A percentile compares a stretch with the other conserved stretches of the same genome.
These are phyloP conservation scores for Nothocercus julius DNA, from an alignment of 2,113 vertebrate genomes.

Conservation along the genomic window DNA sequence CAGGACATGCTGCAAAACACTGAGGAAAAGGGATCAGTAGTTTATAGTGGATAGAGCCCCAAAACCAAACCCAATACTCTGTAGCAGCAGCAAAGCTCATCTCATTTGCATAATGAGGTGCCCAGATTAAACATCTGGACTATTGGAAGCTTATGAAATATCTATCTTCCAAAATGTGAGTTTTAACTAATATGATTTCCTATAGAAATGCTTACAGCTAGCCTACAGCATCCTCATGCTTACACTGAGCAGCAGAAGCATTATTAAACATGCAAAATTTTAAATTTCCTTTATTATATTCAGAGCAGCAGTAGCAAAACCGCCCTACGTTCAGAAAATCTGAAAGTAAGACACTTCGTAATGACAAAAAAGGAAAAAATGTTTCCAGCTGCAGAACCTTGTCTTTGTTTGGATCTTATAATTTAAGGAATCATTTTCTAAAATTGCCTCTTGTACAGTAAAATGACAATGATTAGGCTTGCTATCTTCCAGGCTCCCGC, in stretches of 20 bases:
- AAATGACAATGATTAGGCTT: conserved; percentile 67
- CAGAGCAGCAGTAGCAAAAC: background rate
- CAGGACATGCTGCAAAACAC: background rate
- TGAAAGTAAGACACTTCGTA: background rate
- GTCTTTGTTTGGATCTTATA: conserved; percentile 56
- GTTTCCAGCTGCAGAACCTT: conserved; percentile 47
- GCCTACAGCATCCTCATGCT: background rate
- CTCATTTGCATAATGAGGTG: background rate
- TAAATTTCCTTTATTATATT: background rate
- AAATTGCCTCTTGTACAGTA: conserved; percentile 66
- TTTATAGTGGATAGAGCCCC: background rate
- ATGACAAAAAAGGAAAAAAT: background rate
- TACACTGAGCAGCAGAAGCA: background rate
- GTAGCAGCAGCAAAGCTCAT: background rate
- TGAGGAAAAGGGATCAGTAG: background rate
- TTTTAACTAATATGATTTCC: background rate
- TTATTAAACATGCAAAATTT: background rate
- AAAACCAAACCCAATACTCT: background rate
- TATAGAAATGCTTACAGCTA: background rate
- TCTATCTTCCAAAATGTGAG: background rate
- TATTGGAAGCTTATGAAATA: background rate
- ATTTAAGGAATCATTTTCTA: conserved; percentile 68
- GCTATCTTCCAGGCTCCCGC: conserved; percentile 49
- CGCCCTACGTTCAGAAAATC: background rate
- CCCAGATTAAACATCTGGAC: background rate